phyloP scores from a whole-genome alignment of 2,797 vertebrate species.

The Potorous gilbertii region DNA sequence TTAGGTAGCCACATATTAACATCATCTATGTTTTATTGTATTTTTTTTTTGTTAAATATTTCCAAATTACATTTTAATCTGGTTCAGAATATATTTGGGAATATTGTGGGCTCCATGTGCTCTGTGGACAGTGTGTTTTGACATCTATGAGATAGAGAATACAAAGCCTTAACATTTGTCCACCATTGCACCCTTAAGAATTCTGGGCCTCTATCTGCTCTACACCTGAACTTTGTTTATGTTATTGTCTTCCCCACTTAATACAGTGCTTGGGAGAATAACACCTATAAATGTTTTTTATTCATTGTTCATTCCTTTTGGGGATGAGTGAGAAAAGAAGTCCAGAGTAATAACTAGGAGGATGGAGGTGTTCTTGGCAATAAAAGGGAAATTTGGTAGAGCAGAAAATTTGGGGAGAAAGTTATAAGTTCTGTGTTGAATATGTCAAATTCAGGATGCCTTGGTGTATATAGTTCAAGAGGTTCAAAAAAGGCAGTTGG shows the following conservation, averaged over 20 bases:
- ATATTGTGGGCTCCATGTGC: neutral
- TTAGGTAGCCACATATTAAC: neutral
- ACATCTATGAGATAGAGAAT: neutral
- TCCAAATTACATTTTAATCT: neutral
- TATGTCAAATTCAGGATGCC: neutral
- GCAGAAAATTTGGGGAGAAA: neutral
- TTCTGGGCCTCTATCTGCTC: neutral
- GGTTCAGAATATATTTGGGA: neutral
- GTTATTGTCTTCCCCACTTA: neutral
- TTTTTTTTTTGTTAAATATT: neutral
- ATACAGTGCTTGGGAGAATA: neutral
- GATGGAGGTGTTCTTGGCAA: neutral
- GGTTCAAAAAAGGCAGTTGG: neutral
- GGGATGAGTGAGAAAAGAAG: neutral
- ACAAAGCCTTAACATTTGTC: neutral
- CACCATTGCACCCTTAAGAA: neutral
- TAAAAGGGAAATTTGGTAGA: neutral
- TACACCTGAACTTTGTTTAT: neutral
- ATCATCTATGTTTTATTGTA: neutral
- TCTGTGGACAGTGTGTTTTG: neutral
- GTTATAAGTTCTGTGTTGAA: neutral
- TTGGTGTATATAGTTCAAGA: neutral
- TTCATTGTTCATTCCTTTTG: neutral
- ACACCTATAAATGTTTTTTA: neutral
- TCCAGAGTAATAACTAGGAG: neutral